phyloP scores from a whole-genome alignment of 2,113 vertebrate species.

The Equus przewalskii region DNA sequence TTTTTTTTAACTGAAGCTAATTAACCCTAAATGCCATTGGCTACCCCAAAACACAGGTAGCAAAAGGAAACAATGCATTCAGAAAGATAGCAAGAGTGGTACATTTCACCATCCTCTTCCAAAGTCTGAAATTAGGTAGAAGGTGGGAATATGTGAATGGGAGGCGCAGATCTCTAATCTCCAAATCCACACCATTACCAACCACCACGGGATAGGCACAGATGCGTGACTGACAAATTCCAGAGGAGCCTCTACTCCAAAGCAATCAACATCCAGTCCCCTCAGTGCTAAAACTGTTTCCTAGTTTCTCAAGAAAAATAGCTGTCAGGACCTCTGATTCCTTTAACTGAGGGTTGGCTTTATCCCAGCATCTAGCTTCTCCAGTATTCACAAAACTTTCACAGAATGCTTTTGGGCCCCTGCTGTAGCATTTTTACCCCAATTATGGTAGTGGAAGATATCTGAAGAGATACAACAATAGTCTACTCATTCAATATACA shows the following conservation, averaged over 20 bases:
- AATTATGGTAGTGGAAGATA: not conserved
- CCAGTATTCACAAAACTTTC: slow-evolving; percentile 11
- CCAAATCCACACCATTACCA: not conserved
- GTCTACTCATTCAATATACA: not conserved
- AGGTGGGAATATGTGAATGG: not conserved
- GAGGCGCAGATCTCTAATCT: not conserved
- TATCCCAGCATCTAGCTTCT: slow-evolving; percentile 22
- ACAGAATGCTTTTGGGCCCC: not conserved
- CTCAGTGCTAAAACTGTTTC: not conserved
- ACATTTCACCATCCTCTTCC: not conserved
- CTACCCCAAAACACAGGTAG: slow-evolving; percentile 9
- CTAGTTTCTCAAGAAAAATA: not conserved
- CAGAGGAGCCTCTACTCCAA: not conserved
- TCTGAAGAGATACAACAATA: not conserved
- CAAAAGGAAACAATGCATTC: slow-evolving; percentile 28
- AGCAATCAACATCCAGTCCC: not conserved
- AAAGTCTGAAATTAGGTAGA: slow-evolving; percentile 19
- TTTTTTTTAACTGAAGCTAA: not conserved
- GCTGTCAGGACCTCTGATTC: not conserved
- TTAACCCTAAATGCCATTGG: slow-evolving; percentile 51
- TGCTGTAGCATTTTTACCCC: not conserved
- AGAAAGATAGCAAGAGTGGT: not conserved
- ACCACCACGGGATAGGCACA: not conserved
- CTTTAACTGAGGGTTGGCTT: slow-evolving; percentile 32
- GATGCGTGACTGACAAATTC: not conserved